phyloP scores from a whole-genome alignment of 2,113 vertebrate genomes.

The Cettia cetti region DNA sequence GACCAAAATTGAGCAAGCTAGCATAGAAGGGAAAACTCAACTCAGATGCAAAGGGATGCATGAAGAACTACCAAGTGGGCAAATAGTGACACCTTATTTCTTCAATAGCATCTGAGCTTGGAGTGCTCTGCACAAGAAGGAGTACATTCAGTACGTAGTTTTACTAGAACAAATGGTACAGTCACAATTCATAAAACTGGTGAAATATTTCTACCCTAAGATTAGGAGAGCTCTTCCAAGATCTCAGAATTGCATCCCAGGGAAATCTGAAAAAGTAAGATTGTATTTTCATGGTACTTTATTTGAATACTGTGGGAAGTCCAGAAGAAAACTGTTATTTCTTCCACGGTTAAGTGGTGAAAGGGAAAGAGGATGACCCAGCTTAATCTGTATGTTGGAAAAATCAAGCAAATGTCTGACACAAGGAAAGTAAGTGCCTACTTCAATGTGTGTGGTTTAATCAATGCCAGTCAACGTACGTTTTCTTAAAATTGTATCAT shows the following conservation, averaged over 20 bases:
- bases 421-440: not conserved
- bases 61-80: not conserved
- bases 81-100: not conserved
- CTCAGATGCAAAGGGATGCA: not conserved
- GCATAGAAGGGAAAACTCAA: not conserved
- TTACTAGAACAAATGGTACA: not conserved
- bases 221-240: not conserved
- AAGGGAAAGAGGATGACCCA: not conserved
- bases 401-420: not conserved
- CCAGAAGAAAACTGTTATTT: not conserved
- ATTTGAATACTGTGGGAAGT: not conserved
- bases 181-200: not conserved
- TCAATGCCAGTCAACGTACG: not conserved
- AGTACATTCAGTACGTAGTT: not conserved
- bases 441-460: not conserved
- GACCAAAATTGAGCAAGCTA: not conserved
- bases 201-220: not conserved
- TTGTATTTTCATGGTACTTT: not conserved
- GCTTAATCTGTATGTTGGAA: not conserved
- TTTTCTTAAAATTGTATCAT: not conserved
- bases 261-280: not conserved
- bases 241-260: not conserved
- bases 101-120: not conserved
- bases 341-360: not conserved
- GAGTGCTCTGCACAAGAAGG: not conserved